Base-by-base conservation (phyloP, 2,113 vertebrate species). In the Cairina moschata region DNA sequence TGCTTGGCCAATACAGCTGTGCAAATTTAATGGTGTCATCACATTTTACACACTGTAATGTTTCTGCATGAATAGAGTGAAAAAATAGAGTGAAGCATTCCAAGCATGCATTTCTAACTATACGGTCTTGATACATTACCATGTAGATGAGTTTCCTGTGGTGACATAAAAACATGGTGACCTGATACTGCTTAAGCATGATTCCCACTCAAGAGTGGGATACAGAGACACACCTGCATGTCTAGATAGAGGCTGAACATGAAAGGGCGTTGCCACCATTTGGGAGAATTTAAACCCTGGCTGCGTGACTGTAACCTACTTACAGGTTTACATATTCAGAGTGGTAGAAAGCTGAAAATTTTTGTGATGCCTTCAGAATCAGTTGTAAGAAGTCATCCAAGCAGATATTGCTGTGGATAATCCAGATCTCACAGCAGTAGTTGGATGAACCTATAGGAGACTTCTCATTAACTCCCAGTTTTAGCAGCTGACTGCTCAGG, bases 11-110 rank as follows among this genome's bases (percentile, higher is more conserved):
- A 42, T 26, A 36, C 6, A 62, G 50, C 8, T 62, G 7, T n/a
- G 46, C 60, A 62, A 62, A 91, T 56, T 38, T 34, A 74, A 14
- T 34, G 63, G 15, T 55, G 26, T 22, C 5, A 31, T 22, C 5
- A 1, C 12, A 38, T 67, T 71, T 66, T 71, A 52, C 0, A 1
- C 32, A 9, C 4, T 3, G 52, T 28, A 38, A 44, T 21, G 5
- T 29, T 62, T 91, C 62, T 72, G 18, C 21, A 38, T 12, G 29
- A 79, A 46, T 0, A 58, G 13, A 40, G 40, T 40, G 40, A 40
- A 40, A 81, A 50, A 78, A 50, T 48, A 87, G 42, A 60, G 18
- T 5, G 25, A 12, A 54, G 46, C 46, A 59, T 58, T 89, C 26
- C 36, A 54, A 32, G 25, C 18, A 4, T 7, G 11, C 6, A 0